These are phyloP conservation scores for Sesamia nonagrioides DNA, from an alignment of 1,140 invertebrate genomes.

Conservation along the genomic window DNA sequence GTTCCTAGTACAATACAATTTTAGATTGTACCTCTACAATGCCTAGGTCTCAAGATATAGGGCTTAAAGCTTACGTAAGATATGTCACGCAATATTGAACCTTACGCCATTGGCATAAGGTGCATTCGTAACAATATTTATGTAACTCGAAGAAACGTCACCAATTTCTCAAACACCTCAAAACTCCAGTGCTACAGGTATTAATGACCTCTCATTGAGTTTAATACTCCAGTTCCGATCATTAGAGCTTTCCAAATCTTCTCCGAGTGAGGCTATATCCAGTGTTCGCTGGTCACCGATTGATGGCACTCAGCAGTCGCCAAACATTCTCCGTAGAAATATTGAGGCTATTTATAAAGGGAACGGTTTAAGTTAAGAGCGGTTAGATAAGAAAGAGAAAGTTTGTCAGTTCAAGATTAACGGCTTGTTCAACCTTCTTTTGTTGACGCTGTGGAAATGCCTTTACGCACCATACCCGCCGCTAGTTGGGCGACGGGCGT, in stretches of 20 bases:
- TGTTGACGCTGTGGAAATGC: too few relatives aligned
- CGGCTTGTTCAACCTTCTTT: too few relatives aligned
- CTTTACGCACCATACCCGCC: too few relatives aligned
- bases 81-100: too few relatives aligned
- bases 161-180: not conserved
- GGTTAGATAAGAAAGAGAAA: not conserved
- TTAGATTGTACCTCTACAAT: too few relatives aligned
- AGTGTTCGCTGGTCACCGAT: conserved; percentile 59
- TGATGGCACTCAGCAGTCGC: conserved; percentile 63
- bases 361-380: conserved; percentile 47
- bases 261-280: conserved; percentile 16
- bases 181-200: conserved; percentile 35
- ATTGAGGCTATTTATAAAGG: conserved; percentile 71
- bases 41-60: too few relatives aligned
- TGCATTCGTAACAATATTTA: too few relatives aligned
- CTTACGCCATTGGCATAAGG: too few relatives aligned
- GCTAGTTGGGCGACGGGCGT: too few relatives aligned
- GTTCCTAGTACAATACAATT: too few relatives aligned
- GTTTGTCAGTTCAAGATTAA: too few relatives aligned
- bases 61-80: too few relatives aligned
- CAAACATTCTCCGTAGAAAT: conserved; percentile 66
- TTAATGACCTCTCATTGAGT: conserved; percentile 28
- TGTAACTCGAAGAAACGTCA: not conserved
- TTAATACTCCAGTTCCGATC: conserved; percentile 23
- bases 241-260: conserved; percentile 42